A percentile compares a stretch with the other conserved stretches of the same genome.
phyloP scores from a whole-genome alignment of 2,888 invertebrate species.

The Torymus texanus region DNA sequence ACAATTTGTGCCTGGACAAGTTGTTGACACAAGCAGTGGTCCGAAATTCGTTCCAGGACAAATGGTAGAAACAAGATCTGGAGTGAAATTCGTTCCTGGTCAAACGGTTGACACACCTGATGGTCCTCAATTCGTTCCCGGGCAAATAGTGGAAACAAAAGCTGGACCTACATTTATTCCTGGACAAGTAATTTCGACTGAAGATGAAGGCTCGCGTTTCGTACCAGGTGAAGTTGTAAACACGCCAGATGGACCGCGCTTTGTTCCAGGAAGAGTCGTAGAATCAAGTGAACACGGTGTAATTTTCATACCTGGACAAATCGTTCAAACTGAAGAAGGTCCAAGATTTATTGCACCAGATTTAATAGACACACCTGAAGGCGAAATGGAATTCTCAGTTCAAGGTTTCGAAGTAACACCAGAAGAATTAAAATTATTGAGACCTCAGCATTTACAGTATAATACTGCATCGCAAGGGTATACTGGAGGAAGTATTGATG shows the following conservation, averaged over 20 bases:
- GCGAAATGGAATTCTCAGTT: conserved; percentile 81
- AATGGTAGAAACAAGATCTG: conserved; percentile 82
- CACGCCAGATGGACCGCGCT: conserved; percentile 82
- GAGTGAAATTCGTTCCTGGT: conserved; percentile 82
- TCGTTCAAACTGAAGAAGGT: conserved; percentile 77
- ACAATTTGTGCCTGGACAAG: conserved; percentile 84
- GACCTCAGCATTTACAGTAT: conserved; percentile 71
- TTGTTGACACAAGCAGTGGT: conserved; percentile 82
- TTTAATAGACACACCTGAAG: conserved; percentile 81
- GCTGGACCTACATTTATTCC: conserved; percentile 87
- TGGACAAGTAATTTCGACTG: conserved; percentile 83
- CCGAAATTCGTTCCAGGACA: conserved; percentile 87
- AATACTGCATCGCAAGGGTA: conserved; percentile 69
- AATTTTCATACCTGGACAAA: conserved; percentile 76
- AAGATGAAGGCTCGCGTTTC: conserved; percentile 77
- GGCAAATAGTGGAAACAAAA: conserved; percentile 85
- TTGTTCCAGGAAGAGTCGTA: conserved; percentile 77
- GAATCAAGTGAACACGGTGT: conserved; percentile 75
- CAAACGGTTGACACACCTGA: conserved; percentile 84
- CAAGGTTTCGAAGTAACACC: conserved; percentile 81
- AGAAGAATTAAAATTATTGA: conserved; percentile 75
- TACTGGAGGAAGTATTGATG: conserved; percentile 81
- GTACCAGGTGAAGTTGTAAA: conserved; percentile 84
- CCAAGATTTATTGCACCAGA: conserved; percentile 83
- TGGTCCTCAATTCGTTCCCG: conserved; percentile 86